A percentile compares a stretch with the other conserved stretches of the same genome.
These are phyloP conservation scores for Drosophila nr. perissopoda DNA, from an alignment of 2,888 invertebrate species.

Conservation along the genomic window DNA sequence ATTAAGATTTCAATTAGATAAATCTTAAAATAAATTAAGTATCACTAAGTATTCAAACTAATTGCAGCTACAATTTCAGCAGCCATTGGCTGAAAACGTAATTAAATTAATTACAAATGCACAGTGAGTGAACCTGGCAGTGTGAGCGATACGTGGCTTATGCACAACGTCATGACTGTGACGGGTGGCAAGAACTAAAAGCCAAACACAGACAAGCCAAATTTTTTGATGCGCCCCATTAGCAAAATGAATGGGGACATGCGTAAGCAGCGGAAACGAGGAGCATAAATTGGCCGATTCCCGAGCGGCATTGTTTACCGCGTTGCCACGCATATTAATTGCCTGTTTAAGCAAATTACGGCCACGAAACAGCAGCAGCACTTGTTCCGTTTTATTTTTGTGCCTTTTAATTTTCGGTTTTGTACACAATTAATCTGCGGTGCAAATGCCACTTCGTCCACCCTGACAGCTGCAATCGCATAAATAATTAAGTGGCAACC, in stretches of 20 bases:
- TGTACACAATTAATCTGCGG: constrained; percentile 60
- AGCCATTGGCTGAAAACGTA: constrained; percentile 17
- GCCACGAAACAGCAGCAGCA: constrained; percentile 51
- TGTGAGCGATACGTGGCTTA: constrained; percentile 19
- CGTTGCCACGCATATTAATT: constrained; percentile 75
- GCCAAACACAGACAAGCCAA: constrained; percentile 25
- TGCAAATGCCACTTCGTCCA: constrained; percentile 36
- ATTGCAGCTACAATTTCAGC: neutral
- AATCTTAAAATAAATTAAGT: neutral
- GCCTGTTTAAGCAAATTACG: constrained; percentile 73
- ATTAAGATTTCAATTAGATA: neutral
- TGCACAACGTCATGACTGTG: constrained; percentile 36
- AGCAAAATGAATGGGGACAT: constrained; percentile 31
- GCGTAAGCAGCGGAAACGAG: neutral
- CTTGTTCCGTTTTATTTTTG: constrained; percentile 4
- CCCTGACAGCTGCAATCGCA: constrained; percentile 56
- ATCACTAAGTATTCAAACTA: neutral
- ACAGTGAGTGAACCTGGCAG: neutral
- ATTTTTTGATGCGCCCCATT: constrained; percentile 57
- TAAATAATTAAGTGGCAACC: constrained; percentile 39
- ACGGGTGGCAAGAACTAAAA: constrained; percentile 18
- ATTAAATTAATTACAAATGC: constrained; percentile 54
- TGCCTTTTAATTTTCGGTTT: constrained; percentile 13
- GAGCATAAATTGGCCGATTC: constrained; percentile 38
- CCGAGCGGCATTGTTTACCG: constrained; percentile 61